Base-by-base conservation (phyloP, 1,140 invertebrate genomes). In the Trichogramma pretiosum region DNA sequence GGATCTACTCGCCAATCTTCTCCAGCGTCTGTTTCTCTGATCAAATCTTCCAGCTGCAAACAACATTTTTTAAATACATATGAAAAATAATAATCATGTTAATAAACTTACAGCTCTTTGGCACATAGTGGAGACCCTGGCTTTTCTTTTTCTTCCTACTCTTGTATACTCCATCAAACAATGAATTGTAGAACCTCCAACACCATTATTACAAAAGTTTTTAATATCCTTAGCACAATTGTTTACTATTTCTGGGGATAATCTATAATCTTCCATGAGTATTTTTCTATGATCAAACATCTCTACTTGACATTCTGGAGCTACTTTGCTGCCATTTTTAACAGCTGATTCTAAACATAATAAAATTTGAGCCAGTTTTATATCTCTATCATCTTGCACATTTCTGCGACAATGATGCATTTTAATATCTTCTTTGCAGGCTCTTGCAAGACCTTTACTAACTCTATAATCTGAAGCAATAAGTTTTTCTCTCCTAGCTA, bases 1-100 rank as follows among this genome's bases (percentile, higher is more conserved):
- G 90, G 89, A 76, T 95, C 92, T 0, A 93, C 87, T 63, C 86
- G 78, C 89, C 90, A 93, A 68, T 94, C 87, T 67, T 92, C 87
- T 7, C 85, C 89, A 21, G 80, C 82, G 71, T 93, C 88, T 11
- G 84, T 78, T 56, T 85, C 81, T 67, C 87, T 85, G 1, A 93
- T 74, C 24, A 93, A 65, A 14, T 73, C 66, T 69, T 93, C 87
- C 26, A 94, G 63, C 74, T 84, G 56, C n/a, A 67, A 55, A 39
- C 22, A 35, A 33, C 34, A 35, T 5, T 30, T 42, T 47, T 35
- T 47, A 19, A 16, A 5, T 38, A 4, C 2, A 30, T 34, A 33
- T 32, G 16, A 5, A 18, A 4, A 49, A 19, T 13, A 35, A 19
- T 45, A 36, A 0, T 34, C 19, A 33, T 24, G 32, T 28, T 26